These are phyloP conservation scores for Scopus umbretta DNA, from an alignment of 2,113 vertebrate species.

Conservation along the genomic window DNA sequence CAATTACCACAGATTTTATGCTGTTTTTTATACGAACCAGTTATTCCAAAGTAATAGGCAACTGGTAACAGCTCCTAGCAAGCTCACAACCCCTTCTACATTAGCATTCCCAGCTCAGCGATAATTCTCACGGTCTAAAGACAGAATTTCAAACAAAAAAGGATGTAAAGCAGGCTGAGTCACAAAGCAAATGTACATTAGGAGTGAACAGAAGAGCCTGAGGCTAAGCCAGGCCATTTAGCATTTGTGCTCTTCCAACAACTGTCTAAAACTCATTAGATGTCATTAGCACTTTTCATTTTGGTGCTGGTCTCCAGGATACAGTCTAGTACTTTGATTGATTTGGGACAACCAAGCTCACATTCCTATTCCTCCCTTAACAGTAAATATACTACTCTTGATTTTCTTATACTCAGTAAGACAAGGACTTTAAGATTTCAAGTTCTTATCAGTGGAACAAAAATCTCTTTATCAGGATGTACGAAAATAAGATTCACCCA, in stretches of 20 bases:
- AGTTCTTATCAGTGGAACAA: neutral
- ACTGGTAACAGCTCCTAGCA: neutral
- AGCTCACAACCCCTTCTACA: neutral
- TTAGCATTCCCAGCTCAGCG: neutral
- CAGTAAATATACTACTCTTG: neutral
- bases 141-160: neutral
- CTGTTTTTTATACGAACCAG: neutral
- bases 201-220: neutral
- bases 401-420: neutral
- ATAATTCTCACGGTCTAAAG: neutral
- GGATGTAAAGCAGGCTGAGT: conserved; percentile 34
- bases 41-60: neutral
- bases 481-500: neutral
- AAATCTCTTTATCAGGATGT: neutral
- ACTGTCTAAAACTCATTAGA: neutral
- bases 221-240: neutral
- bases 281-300: neutral
- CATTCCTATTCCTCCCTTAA: neutral
- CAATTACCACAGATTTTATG: neutral
- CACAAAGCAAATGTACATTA: neutral
- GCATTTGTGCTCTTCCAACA: neutral
- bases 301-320: neutral
- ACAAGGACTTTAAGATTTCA: neutral
- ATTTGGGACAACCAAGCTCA: neutral
- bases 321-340: neutral